phyloP scores from a whole-genome alignment of 1,140 invertebrate species.

The Lasioglossum baleicum region DNA sequence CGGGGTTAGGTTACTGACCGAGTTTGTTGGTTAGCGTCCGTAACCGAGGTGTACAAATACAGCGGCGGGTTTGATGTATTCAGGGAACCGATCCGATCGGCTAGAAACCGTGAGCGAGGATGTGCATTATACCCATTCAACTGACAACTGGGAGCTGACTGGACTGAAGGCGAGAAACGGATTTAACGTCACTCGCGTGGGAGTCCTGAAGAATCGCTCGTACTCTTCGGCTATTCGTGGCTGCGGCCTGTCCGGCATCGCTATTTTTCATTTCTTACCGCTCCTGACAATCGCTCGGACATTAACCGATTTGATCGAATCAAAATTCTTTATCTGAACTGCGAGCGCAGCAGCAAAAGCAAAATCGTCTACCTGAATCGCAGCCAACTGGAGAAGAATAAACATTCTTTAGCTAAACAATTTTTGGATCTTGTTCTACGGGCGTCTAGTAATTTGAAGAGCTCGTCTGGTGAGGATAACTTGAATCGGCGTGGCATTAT shows the following conservation, averaged over 20 bases:
- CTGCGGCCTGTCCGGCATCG: background rate
- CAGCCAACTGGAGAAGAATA: too few relatives aligned
- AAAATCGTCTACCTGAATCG: too few relatives aligned
- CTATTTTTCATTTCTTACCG: background rate
- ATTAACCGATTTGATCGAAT: too few relatives aligned
- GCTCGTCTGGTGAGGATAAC: too few relatives aligned
- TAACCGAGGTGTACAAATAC: constrained; percentile 50
- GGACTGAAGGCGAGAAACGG: background rate
- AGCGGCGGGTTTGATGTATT: constrained; percentile 33
- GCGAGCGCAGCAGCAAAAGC: too few relatives aligned
- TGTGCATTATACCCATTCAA: constrained; percentile 36
- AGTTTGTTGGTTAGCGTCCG: constrained; percentile 43
- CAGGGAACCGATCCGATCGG: constrained; percentile 33
- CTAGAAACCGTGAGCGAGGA: constrained; percentile 25
- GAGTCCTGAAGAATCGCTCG: background rate
- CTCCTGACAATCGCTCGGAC: too few relatives aligned
- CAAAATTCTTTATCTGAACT: too few relatives aligned
- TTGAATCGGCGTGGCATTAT: too few relatives aligned
- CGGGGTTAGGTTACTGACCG: constrained; percentile 48
- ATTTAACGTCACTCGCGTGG: background rate
- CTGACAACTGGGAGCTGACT: constrained; percentile 3
- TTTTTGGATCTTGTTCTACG: too few relatives aligned
- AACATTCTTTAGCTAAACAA: too few relatives aligned
- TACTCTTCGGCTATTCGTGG: background rate
- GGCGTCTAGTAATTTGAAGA: too few relatives aligned